Conservation (phyloP, 2,888 invertebrate genomes). For the Dichetophora obliterata region DNA sequence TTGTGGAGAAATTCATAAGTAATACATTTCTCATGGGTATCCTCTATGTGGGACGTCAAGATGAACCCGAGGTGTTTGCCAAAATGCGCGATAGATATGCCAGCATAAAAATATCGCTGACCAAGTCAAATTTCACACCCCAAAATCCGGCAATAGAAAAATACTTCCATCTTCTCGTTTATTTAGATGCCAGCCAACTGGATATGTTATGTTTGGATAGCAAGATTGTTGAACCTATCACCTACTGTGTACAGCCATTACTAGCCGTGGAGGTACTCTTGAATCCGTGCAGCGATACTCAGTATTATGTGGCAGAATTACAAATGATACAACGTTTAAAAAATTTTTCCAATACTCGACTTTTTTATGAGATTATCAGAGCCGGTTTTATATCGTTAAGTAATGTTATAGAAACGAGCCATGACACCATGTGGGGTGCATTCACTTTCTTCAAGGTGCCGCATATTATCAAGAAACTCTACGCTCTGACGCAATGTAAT, state of each 20-base stretch:
- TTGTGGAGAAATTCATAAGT: slow-evolving; percentile 78
- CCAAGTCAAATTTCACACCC: slow-evolving; percentile 61
- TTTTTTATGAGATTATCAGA: slow-evolving; percentile 91
- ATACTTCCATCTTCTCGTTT: slow-evolving; percentile 63
- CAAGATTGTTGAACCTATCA: slow-evolving; percentile 75
- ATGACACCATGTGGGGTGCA: slow-evolving; percentile 93
- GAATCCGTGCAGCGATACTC: slow-evolving; percentile 87
- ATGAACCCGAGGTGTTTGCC: slow-evolving; percentile 78
- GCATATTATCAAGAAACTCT: slow-evolving; percentile 80
- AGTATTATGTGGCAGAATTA: slow-evolving; percentile 84
- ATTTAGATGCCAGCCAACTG: slow-evolving; percentile 64
- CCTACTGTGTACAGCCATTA: slow-evolving; percentile 83
- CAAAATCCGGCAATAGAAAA: slow-evolving; percentile 59
- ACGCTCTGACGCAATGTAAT: slow-evolving; percentile 73
- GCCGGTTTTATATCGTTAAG: slow-evolving; percentile 91
- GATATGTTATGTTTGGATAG: slow-evolving; percentile 71
- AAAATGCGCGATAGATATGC: slow-evolving; percentile 81
- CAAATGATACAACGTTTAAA: slow-evolving; percentile 88
- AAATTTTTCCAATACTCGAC: slow-evolving; percentile 82
- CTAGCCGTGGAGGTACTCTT: slow-evolving; percentile 87
- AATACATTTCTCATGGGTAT: slow-evolving; percentile 85
- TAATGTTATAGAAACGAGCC: slow-evolving; percentile 85
- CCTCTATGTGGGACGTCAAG: slow-evolving; percentile 86
- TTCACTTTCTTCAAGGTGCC: slow-evolving; percentile 94
- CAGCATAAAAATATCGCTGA: slow-evolving; percentile 63